Evolutionary conservation across 2,888 invertebrate genomes (phyloP), one percentile per base, ranked within the genome.

Genomic region (Camptogramma bilineatum): DNA sequence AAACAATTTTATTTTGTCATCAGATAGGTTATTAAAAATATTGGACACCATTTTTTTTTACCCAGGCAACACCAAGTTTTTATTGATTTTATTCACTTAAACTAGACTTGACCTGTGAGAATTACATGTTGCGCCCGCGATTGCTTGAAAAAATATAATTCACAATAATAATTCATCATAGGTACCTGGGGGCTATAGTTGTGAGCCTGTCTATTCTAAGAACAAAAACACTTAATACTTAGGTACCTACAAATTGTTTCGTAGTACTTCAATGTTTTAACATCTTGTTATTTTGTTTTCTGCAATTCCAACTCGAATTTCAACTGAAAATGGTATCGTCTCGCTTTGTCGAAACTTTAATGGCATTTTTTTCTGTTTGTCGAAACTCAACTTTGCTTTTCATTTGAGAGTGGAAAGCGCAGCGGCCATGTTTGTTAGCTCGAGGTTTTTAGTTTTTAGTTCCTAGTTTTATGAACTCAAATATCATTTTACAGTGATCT

Each of bases 331-430:
- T 34, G 16, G 17, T 47, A 42, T 47, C 34, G 34, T 17, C 13
- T 2, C 31, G 46, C 31, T 56, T 52, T 62, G 59, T 64, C 28
- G 19, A 28, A 52, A 53, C 51, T 46, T 21, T 34, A 52, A 52
- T 48, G 42, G 42, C 10, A 39, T 59, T 64, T 64, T n/a, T 61
- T 61, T 57, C 55, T 42, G 56, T 57, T 53, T 52, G 28, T 28
- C 34, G 19, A 56, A 53, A 65, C 52, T 34, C 34, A 34, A 34
- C 34, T 64, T 56, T 28, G 39, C 51, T 48, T 60, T 64, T 61
- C 48, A 56, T 65, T 65, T 48, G 60, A 9, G 19, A 55, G 24
- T 54, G 59, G 52, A 59, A 55, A 48, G 52, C 47, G 48, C 31
- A 52, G 64, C 48, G 16, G 10, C 51, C 19, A 31, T 44, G 48